A percentile compares a stretch with the other conserved stretches of the same genome.
These are phyloP conservation scores for Pseudois nayaur DNA, from an alignment of 2,113 vertebrate species.

Conservation along the genomic window DNA sequence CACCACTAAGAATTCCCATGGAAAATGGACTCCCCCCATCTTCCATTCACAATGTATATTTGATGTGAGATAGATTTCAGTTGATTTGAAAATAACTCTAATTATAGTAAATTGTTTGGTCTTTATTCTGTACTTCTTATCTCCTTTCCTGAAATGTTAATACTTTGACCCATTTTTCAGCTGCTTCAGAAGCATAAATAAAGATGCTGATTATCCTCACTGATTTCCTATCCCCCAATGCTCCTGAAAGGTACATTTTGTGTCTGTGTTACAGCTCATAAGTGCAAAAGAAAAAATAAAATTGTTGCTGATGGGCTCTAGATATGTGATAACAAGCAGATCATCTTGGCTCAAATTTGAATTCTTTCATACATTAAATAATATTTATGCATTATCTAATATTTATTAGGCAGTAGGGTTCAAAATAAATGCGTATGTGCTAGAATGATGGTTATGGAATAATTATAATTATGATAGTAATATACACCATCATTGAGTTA, in stretches of 20 bases:
- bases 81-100: slow-evolving; percentile 14
- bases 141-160: not conserved
- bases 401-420: not conserved
- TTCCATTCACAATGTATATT: not conserved
- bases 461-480: not conserved
- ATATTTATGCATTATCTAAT: not conserved
- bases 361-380: not conserved
- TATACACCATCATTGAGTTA: not conserved
- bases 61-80: not conserved
- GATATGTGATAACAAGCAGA: not conserved
- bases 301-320: not conserved
- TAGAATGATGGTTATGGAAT: not conserved
- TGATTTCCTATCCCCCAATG: not conserved
- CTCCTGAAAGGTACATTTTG: not conserved
- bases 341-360: not conserved
- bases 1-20: not conserved
- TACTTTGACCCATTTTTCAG: not conserved
- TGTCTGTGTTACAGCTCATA: not conserved
- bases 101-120: not conserved
- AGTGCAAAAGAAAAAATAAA: not conserved
- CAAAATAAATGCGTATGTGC: not conserved
- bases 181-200: not conserved
- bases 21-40: not conserved
- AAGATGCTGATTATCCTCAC: not conserved
- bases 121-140: not conserved